Base-by-base conservation (phyloP, 2,113 vertebrate species). In the Bufo gargarizans region DNA sequence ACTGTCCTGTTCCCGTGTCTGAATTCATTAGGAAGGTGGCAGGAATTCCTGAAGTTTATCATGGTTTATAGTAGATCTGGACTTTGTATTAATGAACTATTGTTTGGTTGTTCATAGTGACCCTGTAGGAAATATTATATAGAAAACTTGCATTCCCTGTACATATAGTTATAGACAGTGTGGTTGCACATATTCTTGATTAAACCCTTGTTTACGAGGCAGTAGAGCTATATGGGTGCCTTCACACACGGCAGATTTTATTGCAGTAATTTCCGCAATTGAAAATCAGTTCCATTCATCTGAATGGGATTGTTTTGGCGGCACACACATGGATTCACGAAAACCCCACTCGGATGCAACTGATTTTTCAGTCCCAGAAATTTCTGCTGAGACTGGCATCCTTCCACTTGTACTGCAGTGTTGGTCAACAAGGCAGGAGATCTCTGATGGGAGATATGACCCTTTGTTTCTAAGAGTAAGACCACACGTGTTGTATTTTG, bases 1-100 rank as follows among this genome's bases (percentile, higher is more conserved):
- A n/a, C 50, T 56, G 69, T 61, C 78, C 63, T 85, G 67, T 63
- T 78, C 80, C 86, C 92, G 92, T 91, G 90, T 47, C 84, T 2
- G 90, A 94, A 94, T 89, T 90, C 0, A 0, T 92, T 92, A 82
- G 13, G 65, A 80, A 19, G 77, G 49, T 58, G 16, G 55, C 63
- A 33, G 63, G 50, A 55, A 82, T 49, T 63, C 43, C 80, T 20
- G 43, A 49, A 19, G 12, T 20, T n/a, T 49, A n/a, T 17, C 55
- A 45, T 58, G 11, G 43, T 72, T 43, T 43, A 43, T 13, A 43
- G 33, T 50, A 49, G 16, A 47, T 47, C 17, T 47, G 2, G 9
- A 47, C 12, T 76, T 4, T 76, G 6, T 8, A 20, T 49, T 50
- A 1, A 76, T 74, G 71, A 74, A 17, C 43, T 74, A 6, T 74